Evolutionary conservation across 2,797 vertebrate genomes (phyloP), one percentile per base, ranked within the genome.

Genomic region (Tauraco hartlaubi): DNA sequence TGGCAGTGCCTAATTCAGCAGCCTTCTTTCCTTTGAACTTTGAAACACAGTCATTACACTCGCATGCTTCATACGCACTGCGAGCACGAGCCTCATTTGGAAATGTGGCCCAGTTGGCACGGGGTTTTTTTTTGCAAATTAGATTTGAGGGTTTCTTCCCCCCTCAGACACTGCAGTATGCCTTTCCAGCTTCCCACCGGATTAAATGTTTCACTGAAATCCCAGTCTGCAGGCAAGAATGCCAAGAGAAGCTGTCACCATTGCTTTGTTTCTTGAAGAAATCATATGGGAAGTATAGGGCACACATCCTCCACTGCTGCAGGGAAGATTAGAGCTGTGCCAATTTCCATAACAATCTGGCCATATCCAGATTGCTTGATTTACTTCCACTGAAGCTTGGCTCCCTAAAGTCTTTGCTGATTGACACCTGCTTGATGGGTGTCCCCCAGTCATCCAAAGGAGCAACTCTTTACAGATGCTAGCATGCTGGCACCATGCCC

Each of bases 271-370:
- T 46, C 56, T 54, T 31, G 10, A 71, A 52, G 44, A 74, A 83
- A 64, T 71, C 4, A 0, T 2, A 11, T 0, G 16, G 68, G 54
- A 73, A 58, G 43, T 2, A 11, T 6, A 59, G 35, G 39, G 61
- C 61, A 74, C 56, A 56, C 26, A n/a, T 6, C 20, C 62, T 72
- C 9, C 0, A 2, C 63, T 73, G 59, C 82, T 52, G 77, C 62
- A n/a, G 71, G 54, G 63, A 68, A 48, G 22, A 0, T 0, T 21
- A 37, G 79, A 92, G 46, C 69, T 78, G 41, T 39, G 77, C 54
- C 95, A 72, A 21, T 2, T 9, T 79, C 41, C 78, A 55, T 18
- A 62, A 85, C 54, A 51, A 2, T 41, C 81, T 58, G 52, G 67
- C 72, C 37, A 2, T 28, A 91, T 21, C 76, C 89, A 86, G 89